Base-by-base conservation (phyloP, 2,888 invertebrate genomes). In the Cantharis flavilabris region DNA sequence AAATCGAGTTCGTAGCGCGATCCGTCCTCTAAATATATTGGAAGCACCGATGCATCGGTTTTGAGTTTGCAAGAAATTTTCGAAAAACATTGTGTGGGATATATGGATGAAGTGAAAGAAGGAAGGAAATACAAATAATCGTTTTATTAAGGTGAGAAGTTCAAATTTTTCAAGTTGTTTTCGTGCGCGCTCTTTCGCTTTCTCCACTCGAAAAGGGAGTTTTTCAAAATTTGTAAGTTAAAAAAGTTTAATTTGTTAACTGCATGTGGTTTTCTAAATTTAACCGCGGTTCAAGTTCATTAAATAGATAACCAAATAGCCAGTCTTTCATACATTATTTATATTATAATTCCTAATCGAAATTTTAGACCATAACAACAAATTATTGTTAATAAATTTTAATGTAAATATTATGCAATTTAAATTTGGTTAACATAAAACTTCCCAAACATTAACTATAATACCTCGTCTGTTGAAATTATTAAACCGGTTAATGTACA, bases 1-100 rank as follows among this genome's bases (percentile, higher is more conserved):
- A 82, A 82, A 81, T 78, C 72, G 76, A 77, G 77, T 73, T 78
- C 75, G 73, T 64, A 73, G 71, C 63, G 78, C 77, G 75, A 26
- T 69, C 33, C 20, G 69, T 72, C 23, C 71, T 69, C 30, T 67
- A 69, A 72, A 69, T 62, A 73, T 20, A 49, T n/a, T 49, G n/a
- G 13, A 49, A 49, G n/a, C 49, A n/a, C 49, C 13, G 20, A 72
- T 30, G 30, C 33, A 65, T 65, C 9, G 16, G 20, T 65, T 67
- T 30, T 13, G 28, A 14, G 16, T 72, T 23, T 18, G 65, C 10
- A 63, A 14, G 7, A 62, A 13, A 13, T 18, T 16, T 63, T 13
- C 11, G 7, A 30, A 16, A 20, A 23, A n/a, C 1, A 49, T 28
- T 72, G 23, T 20, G 23, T 18, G 23, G 28, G 30, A 62, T 62